A percentile compares a stretch with the other conserved stretches of the same genome.
These are phyloP conservation scores for Melanotaenia trifasciata DNA, from an alignment of 2,797 vertebrate species.

Conservation along the genomic window DNA sequence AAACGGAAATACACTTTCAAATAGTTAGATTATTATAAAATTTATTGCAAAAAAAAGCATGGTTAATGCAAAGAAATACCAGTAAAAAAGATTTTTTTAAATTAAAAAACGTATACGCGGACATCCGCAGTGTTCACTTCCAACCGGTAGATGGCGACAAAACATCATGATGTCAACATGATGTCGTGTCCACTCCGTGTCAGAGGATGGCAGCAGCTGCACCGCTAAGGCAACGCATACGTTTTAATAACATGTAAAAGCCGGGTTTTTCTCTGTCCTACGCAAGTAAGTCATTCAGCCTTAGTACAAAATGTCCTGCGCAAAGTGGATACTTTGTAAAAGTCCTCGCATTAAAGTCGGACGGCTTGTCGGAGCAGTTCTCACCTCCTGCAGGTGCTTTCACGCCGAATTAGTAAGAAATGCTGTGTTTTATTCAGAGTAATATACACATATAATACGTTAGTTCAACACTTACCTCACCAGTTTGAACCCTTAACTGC, in stretches of 20 bases:
- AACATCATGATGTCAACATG: neutral
- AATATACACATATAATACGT: rapidly evolving
- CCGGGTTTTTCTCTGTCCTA: neutral
- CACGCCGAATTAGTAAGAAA: conserved; percentile 59
- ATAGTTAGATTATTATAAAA: neutral
- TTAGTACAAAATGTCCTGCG: conserved; percentile 26
- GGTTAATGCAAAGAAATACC: neutral
- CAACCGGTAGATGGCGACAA: conserved; percentile 22
- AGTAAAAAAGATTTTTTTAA: too few species aligned
- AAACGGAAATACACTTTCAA: neutral
- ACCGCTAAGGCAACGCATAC: neutral
- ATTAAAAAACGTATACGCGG: too few species aligned
- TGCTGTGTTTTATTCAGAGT: rapidly evolving
- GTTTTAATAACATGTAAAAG: conserved; percentile 7
- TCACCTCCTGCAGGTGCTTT: conserved; percentile 48
- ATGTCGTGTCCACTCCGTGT: conserved; percentile 35
- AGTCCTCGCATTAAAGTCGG: neutral
- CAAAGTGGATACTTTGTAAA: neutral
- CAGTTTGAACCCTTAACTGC: neutral
- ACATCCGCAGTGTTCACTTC: neutral
- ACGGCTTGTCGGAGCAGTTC: neutral
- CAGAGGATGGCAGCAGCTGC: conserved; percentile 59
- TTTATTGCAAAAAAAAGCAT: too few species aligned
- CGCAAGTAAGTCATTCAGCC: neutral
- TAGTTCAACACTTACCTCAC: neutral